Evolutionary conservation across 1,140 invertebrate genomes (phyloP).

Genomic region (Phymastichus coffea): DNA sequence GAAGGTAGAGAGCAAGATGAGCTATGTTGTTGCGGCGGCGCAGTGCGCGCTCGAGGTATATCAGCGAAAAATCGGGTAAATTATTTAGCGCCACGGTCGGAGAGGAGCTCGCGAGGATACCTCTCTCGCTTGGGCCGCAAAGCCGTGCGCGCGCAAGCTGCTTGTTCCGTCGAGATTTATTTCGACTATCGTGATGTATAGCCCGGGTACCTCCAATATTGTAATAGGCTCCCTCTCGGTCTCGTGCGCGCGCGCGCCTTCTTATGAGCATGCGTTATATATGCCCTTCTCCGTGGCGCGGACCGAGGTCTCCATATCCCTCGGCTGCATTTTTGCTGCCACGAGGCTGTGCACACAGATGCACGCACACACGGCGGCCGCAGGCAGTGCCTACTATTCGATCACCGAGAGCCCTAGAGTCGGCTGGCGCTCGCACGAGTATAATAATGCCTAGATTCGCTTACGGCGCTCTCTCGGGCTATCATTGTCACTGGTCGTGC

Average conservation of each 20-base stretch:
- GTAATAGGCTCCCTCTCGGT: slow-evolving; percentile 44
- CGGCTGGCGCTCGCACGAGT: too few species aligned
- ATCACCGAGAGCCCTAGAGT: too few species aligned
- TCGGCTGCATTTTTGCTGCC: background rate
- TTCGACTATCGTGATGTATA: slow-evolving; percentile 55
- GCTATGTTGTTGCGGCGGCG: background rate
- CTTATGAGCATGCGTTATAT: slow-evolving; percentile 40
- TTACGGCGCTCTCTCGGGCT: too few species aligned
- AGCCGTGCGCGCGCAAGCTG: slow-evolving; percentile 37
- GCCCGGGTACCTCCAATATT: slow-evolving; percentile 53
- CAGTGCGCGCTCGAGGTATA: background rate
- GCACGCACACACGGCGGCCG: too few species aligned
- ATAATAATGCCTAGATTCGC: too few species aligned
- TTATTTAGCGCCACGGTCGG: slow-evolving; percentile 47
- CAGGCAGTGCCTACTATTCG: too few species aligned
- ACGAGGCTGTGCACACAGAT: background rate
- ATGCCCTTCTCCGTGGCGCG: background rate
- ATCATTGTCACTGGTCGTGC: too few species aligned
- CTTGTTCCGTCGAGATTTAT: slow-evolving; percentile 54
- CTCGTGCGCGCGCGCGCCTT: slow-evolving; percentile 31
- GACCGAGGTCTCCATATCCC: background rate
- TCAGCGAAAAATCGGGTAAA: slow-evolving; percentile 48
- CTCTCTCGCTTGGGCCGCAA: slow-evolving; percentile 13
- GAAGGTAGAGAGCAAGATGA: background rate
- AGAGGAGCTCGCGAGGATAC: background rate